phyloP scores from a whole-genome alignment of 1,140 invertebrate genomes.

The Grapholita molesta region DNA sequence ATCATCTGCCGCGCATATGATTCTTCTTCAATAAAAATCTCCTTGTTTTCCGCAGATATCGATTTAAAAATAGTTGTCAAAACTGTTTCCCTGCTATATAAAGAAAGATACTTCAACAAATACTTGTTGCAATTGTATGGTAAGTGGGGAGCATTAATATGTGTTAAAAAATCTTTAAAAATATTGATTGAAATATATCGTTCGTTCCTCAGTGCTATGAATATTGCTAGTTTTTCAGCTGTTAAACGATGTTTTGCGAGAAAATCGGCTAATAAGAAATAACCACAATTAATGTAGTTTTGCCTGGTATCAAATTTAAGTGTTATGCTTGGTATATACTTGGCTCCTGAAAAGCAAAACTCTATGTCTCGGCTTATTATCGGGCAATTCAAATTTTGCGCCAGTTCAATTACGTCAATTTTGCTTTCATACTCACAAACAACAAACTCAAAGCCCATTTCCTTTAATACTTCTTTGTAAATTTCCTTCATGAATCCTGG shows the following conservation, averaged over 20 bases:
- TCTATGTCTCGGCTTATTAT: conserved; percentile 39
- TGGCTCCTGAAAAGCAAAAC: conserved; percentile 31
- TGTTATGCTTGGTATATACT: conserved; percentile 29
- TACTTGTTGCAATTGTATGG: neutral
- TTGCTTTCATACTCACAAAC: conserved; percentile 32
- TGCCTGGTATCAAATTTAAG: neutral
- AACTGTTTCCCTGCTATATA: neutral
- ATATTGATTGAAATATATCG: conserved; percentile 27
- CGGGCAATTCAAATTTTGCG: conserved; percentile 36
- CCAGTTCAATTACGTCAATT: conserved; percentile 37
- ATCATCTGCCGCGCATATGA: neutral
- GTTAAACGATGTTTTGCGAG: conserved; percentile 29
- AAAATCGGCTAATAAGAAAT: conserved; percentile 30
- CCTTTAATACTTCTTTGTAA: conserved; percentile 35
- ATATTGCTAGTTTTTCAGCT: conserved; percentile 35
- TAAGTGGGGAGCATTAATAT: neutral
- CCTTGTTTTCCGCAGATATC: neutral
- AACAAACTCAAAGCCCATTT: conserved; percentile 39
- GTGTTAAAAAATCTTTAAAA: conserved; percentile 26
- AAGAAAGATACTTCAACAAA: conserved; percentile 19
- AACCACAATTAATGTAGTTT: conserved; percentile 26
- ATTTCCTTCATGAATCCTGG: conserved; percentile 34
- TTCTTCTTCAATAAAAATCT: neutral
- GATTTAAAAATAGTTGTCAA: neutral
- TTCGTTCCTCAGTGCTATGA: conserved; percentile 31